Conservation (phyloP, 2,797 vertebrate genomes). For the Mallotus villosus region DNA sequence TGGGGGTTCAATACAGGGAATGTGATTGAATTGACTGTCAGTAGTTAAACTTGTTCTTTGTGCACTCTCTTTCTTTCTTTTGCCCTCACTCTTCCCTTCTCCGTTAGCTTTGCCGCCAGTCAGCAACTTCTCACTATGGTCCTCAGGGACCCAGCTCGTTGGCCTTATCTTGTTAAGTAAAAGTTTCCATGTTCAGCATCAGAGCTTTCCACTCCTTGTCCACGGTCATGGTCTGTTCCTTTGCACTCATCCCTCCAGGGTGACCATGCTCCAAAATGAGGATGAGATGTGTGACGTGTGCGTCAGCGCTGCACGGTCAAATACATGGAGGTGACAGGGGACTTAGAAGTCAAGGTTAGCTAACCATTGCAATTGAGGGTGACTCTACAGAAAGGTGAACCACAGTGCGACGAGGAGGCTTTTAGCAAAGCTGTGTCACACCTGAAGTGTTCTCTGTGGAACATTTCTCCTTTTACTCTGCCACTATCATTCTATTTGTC, state of each 20-base stretch:
- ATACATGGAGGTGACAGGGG: no score
- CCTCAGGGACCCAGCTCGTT: slow-evolving; percentile 44
- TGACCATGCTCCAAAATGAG: slow-evolving; percentile 58
- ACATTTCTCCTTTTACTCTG: no score
- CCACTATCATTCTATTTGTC: no score
- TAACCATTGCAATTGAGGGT: no score
- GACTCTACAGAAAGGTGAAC: no score
- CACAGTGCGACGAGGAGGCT: no score
- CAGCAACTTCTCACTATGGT: slow-evolving; percentile 40
- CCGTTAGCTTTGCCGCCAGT: slow-evolving; percentile 39
- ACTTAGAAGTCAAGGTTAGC: no score
- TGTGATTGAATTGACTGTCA: no score
- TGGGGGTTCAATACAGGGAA: no score
- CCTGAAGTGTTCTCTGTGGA: no score
- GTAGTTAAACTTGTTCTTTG: background rate
- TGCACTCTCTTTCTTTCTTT: background rate
- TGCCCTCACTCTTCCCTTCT: background rate
- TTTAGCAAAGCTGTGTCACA: no score
- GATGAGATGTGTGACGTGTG: slow-evolving; percentile 25
- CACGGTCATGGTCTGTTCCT: slow-evolving; percentile 29
- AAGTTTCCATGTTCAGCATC: slow-evolving; percentile 52
- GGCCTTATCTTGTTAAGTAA: slow-evolving; percentile 56
- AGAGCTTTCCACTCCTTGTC: slow-evolving; percentile 56
- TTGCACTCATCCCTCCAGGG: slow-evolving; percentile 43
- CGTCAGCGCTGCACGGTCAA: no score